Base-by-base conservation (phyloP, 2,113 vertebrate genomes). In the Sebastes fasciatus region DNA sequence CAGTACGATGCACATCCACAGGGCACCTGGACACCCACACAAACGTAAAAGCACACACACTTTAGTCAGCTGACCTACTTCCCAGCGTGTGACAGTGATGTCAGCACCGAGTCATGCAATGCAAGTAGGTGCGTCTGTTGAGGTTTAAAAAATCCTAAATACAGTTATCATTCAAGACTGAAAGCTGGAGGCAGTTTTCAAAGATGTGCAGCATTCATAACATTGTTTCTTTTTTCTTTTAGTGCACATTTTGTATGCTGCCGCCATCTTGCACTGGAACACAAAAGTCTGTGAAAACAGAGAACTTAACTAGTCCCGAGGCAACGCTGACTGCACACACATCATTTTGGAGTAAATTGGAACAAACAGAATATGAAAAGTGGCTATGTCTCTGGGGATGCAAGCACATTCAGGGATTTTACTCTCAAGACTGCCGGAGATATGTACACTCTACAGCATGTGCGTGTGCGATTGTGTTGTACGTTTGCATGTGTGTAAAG, bases 1-100 rank as follows among this genome's bases (percentile, higher is more conserved):
- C 94, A 99, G 96, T 94, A 99, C 98, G 91, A 99, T 99, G 94
- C 98, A 99, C 98, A 99, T 99, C 98, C 98, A 99, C 89, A 99
- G 95, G 93, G 98, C 98, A 95, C 98, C 98, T 99, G 95, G 51
- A 85, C 80, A 65, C 67, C 82, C 45, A 83, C 66, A 83, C 43
- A 78, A 7, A 60, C 13, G 17, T 9, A 72, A 17, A 6, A 26
- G 16, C 46, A 77, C 62, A 77, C 46, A 70, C 42, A 43, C n/a
- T 58, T 68, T 7, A 79, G 66, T 79, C 69, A 71, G 45, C 68
- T 68, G 63, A 62, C 51, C 23, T 40, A 42, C 79, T 76, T 81
- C 55, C 11, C 43, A 12, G 17, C 34, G n/a, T 81, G 52, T 63
- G 26, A 81, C 26, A 57, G 26, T 70, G 70, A 89, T 34, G 55